Conservation (phyloP, 2,888 invertebrate species). For the Chaetoderma sp. region DNA sequence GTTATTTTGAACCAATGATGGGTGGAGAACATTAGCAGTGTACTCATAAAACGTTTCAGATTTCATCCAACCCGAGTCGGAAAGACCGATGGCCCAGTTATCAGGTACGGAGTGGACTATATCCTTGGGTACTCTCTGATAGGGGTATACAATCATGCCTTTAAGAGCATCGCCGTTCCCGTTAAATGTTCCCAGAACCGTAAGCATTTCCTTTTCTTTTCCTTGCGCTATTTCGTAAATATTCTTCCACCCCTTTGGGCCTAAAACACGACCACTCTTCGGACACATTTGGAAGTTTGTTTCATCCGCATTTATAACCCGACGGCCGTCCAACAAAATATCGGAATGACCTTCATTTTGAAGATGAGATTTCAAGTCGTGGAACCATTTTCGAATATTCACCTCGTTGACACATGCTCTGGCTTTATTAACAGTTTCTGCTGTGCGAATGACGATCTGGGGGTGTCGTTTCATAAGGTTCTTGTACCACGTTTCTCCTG, state of each 20-base stretch:
- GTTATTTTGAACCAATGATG: not conserved
- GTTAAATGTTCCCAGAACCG: conserved; percentile 4
- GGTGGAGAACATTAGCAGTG: conserved; percentile 5
- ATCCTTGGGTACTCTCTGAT: not conserved
- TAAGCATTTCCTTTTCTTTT: conserved; percentile 9
- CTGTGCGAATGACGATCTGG: not conserved
- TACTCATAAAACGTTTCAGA: conserved; percentile 6
- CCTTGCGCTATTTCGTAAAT: not conserved
- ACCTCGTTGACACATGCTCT: conserved; percentile 13
- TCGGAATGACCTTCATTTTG: conserved; percentile 7
- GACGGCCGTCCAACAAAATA: conserved; percentile 7
- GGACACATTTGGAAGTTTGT: conserved; percentile 16
- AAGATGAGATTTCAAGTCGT: conserved; percentile 1
- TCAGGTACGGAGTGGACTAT: not conserved
- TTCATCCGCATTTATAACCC: conserved; percentile 21
- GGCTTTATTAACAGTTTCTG: conserved; percentile 14
- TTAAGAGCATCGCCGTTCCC: not conserved
- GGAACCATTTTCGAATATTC: conserved; percentile 20
- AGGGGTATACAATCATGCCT: conserved; percentile 3
- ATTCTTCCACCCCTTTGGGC: conserved; percentile 5
- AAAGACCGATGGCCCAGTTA: not conserved
- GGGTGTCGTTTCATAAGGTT: conserved; percentile 15
- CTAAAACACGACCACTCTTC: conserved; percentile 3
- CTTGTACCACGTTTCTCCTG: conserved; percentile 26
- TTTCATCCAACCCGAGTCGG: not conserved